phyloP scores from a whole-genome alignment of 2,888 invertebrate species.

The Catonia carolina region DNA sequence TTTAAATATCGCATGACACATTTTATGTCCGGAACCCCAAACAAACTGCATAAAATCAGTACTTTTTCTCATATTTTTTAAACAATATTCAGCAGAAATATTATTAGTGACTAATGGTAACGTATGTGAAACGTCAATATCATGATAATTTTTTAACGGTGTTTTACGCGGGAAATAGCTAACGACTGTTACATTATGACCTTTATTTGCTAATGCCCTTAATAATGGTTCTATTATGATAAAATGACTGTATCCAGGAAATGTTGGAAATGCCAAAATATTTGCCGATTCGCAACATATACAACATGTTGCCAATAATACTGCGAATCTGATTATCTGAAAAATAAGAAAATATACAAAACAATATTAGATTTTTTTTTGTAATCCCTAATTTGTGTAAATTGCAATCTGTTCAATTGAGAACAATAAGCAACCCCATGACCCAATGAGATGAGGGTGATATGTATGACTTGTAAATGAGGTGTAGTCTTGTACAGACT shows the following conservation, averaged over 20 bases:
- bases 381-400: too few species aligned
- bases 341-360: too few species aligned
- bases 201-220: background rate
- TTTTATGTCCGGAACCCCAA: background rate
- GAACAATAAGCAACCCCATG: too few species aligned
- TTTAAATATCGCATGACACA: background rate
- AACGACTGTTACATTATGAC: constrained; percentile 4
- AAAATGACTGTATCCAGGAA: background rate
- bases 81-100: background rate
- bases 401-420: too few species aligned
- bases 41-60: background rate
- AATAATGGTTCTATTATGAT: constrained; percentile 1
- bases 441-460: too few species aligned
- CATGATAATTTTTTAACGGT: background rate
- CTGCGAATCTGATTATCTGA: too few species aligned
- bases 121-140: background rate
- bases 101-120: background rate
- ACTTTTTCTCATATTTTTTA: background rate
- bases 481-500: too few species aligned
- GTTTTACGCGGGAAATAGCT: background rate
- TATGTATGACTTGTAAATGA: too few species aligned
- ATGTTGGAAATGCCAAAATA: too few species aligned
- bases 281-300: too few species aligned
- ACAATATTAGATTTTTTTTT: too few species aligned
- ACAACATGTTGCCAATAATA: too few species aligned